Evolutionary conservation across 2,113 vertebrate species (phyloP).

Genomic region (Strix uralensis): DNA sequence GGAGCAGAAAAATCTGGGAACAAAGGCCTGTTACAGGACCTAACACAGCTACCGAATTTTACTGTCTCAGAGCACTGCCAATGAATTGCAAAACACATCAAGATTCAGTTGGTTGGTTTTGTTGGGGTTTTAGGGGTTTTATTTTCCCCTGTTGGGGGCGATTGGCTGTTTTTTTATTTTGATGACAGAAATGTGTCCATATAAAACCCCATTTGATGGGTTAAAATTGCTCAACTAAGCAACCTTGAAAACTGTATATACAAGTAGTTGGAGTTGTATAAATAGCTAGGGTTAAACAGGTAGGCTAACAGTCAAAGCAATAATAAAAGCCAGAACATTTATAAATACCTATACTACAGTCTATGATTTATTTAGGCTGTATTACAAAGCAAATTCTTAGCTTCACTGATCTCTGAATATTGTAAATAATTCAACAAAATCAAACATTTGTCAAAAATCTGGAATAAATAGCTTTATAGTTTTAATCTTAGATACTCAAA

Average conservation of each 20-base stretch:
- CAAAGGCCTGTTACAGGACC: background rate
- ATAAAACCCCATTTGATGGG: background rate
- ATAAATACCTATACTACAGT: background rate
- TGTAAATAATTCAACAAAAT: background rate
- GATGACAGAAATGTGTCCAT: background rate
- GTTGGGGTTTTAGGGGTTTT: background rate
- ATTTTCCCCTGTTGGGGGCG: fast-evolving
- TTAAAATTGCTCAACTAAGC: background rate
- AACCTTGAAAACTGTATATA: background rate
- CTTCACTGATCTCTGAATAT: background rate
- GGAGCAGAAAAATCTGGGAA: background rate
- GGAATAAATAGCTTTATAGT: background rate
- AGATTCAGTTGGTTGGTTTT: background rate
- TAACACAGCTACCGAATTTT: background rate
- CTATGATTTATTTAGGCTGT: background rate
- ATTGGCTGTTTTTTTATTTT: background rate
- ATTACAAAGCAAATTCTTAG: background rate
- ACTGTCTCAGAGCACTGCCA: background rate
- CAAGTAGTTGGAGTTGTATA: background rate
- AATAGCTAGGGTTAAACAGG: background rate
- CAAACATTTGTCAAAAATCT: background rate
- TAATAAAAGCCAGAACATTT: background rate
- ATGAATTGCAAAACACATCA: background rate
- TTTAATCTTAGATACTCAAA: background rate
- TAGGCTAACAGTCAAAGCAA: background rate